These are phyloP conservation scores for Trachelus troglodyta DNA, from an alignment of 2,888 invertebrate species.

Conservation along the genomic window DNA sequence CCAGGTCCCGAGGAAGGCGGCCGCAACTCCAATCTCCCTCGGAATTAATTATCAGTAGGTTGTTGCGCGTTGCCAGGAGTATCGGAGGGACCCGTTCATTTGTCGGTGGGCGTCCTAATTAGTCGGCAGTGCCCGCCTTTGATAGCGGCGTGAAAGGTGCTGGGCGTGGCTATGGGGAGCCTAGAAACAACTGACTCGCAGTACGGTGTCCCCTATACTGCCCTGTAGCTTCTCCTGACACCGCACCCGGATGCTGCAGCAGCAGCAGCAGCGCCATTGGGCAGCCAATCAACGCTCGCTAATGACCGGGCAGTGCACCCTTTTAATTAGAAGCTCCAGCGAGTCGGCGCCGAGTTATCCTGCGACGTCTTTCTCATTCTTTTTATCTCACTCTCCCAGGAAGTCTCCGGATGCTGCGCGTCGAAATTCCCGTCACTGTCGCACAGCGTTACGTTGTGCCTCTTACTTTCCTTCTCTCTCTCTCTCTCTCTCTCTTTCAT, in stretches of 20 bases:
- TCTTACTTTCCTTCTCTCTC: no score
- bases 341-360: no score
- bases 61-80: neutral
- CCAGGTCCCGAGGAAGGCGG: no score
- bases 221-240: constrained; percentile 24
- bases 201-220: constrained; percentile 13
- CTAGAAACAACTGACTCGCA: constrained; percentile 58
- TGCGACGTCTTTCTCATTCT: no score
- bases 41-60: constrained; percentile 2
- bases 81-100: constrained; percentile 42
- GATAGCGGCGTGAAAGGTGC: constrained; percentile 57
- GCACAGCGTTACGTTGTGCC: no score
- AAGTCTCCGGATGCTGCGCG: no score
- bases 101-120: constrained; percentile 65
- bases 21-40: no score
- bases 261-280: constrained; percentile 18
- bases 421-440: no score
- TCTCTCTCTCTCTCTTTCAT: no score
- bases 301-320: constrained; percentile 48
- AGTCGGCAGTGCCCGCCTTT: constrained; percentile 62
- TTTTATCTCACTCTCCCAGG: no score
- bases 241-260: neutral
- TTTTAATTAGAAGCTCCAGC: constrained; percentile 36
- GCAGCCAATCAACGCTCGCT: constrained; percentile 60
- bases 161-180: constrained; percentile 61